Base-by-base conservation (phyloP, 2,888 invertebrate species). In the Agrotis segetum region DNA sequence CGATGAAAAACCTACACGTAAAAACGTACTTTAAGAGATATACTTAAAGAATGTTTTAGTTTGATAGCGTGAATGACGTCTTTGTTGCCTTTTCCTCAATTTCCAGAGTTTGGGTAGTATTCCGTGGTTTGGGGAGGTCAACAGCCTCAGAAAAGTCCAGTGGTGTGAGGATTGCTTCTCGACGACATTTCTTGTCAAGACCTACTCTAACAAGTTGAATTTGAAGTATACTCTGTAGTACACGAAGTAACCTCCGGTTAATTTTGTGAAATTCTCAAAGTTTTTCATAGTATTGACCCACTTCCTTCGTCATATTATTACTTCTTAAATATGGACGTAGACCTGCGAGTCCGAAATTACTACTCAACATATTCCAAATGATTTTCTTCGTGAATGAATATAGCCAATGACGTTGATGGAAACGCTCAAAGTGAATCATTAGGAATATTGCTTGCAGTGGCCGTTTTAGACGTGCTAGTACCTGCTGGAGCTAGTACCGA, bases 101-200 rank as follows among this genome's bases (percentile, higher is more conserved):
- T 75, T 78, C 70, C 68, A 75, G 70, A 74, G 74, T 78, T 78
- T 77, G 60, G 66, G 63, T n/a, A n/a, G n/a, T n/a, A n/a, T n/a
- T n/a, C n/a, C n/a, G n/a, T n/a, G n/a, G n/a, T n/a, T n/a, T 77
- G 60, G 66, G 63, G 71, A 81, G 87, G 81, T 84, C 85, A 85
- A 85, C 79, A 79, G 76, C 85, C 74, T 74, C 75, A 75, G 49
- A 80, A 74, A 74, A 71, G 56, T 77, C 47, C 63, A 71, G 73
- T 74, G 70, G 63, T 70, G 63, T 65, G 70, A 71, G 76, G 55
- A 71, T 19, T 52, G 62, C 59, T 74, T 56, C 65, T 71, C 34
- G 71, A 59, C 53, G 64, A 67, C 71, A 47, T 75, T 77, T 68
- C 60, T 61, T 49, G 76, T 74, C 71, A 67, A 69, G 59, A 34